Conservation (phyloP, 2,888 invertebrate genomes). For the Andrena trimmerana region DNA sequence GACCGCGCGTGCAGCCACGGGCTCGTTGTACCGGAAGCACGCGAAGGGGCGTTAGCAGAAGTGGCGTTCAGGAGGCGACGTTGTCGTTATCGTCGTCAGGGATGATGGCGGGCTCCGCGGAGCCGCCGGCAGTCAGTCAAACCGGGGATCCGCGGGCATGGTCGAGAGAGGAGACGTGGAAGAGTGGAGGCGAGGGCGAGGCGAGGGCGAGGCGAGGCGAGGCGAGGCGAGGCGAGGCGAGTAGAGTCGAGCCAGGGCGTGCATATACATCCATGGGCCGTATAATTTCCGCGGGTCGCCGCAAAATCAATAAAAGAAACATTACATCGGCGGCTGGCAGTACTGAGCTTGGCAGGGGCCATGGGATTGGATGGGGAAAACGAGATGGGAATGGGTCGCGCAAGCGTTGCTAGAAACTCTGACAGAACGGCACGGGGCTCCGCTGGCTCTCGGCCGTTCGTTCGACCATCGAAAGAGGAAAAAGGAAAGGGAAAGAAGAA, state of each 20-base stretch:
- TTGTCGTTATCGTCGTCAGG: constrained; percentile 43
- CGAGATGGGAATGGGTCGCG: constrained; percentile 83
- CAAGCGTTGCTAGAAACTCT: constrained; percentile 82
- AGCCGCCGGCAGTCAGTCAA: constrained; percentile 48
- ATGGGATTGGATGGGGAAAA: constrained; percentile 83
- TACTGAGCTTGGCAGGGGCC: constrained; percentile 79
- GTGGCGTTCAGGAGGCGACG: constrained; percentile 25
- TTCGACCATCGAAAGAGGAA: constrained; percentile 68
- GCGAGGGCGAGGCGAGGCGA: neutral
- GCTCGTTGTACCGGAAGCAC: constrained; percentile 27
- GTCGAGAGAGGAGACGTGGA: constrained; percentile 13
- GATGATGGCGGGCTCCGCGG: constrained; percentile 42
- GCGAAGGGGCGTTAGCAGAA: constrained; percentile 5
- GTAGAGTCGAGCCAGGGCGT: constrained; percentile 57
- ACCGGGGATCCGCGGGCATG: constrained; percentile 41
- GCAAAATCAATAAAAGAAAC: constrained; percentile 85
- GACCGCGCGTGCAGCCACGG: neutral
- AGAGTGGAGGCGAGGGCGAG: neutral
- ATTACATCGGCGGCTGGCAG: constrained; percentile 84
- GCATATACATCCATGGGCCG: constrained; percentile 77
- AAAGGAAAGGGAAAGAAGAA: constrained; percentile 67
- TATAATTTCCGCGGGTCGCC: constrained; percentile 84
- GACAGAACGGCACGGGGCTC: constrained; percentile 69
- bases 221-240: constrained; percentile 26
- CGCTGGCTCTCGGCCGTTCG: constrained; percentile 61